These are phyloP conservation scores for Quadroppia sp. DNA, from an alignment of 2,888 invertebrate genomes.

Conservation along the genomic window DNA sequence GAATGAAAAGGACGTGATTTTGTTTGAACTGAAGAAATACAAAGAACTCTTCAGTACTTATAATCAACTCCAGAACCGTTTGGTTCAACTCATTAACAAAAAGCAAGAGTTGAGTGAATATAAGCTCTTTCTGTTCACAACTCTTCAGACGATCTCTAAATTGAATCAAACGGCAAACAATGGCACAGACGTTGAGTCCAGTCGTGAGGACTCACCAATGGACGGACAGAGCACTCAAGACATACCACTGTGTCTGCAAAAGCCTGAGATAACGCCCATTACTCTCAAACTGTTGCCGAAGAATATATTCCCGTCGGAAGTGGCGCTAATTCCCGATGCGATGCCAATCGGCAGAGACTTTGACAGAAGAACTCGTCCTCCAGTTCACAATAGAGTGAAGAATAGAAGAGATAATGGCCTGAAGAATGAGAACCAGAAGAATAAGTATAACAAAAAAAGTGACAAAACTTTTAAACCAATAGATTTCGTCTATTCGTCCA, in stretches of 20 bases:
- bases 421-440: background rate
- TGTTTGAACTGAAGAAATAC: slow-evolving; percentile 4
- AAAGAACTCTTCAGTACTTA: slow-evolving; percentile 6
- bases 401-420: background rate
- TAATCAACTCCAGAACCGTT: slow-evolving; percentile 17
- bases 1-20: slow-evolving; percentile 19
- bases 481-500: background rate
- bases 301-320: background rate
- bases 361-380: too few relatives aligned
- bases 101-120: background rate
- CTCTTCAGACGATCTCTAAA: background rate
- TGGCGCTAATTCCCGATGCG: background rate
- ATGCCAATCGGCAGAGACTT: background rate
- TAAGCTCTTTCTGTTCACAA: background rate
- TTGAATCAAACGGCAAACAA: background rate
- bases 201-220: background rate
- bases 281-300: background rate
- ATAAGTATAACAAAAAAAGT: background rate
- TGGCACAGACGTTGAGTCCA: background rate
- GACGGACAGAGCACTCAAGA: background rate
- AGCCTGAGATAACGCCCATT: background rate
- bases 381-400: too few relatives aligned
- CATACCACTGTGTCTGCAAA: background rate
- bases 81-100: background rate
- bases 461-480: background rate